phyloP scores from a whole-genome alignment of 1,140 invertebrate species.

The Hirudo medicinalis region DNA sequence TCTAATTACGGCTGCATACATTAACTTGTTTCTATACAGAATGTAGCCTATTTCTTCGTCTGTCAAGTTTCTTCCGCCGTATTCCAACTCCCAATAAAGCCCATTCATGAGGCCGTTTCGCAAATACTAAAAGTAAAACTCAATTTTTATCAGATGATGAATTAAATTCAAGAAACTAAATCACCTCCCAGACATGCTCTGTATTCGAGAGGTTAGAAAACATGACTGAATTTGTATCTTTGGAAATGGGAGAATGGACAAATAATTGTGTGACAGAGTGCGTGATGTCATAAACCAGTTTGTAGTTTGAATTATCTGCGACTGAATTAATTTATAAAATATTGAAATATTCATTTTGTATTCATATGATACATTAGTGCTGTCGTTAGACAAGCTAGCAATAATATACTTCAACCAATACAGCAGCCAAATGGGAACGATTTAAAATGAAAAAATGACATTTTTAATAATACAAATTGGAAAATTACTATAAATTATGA shows the following conservation, averaged over 20 bases:
- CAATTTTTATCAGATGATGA: neutral
- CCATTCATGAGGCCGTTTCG: slow-evolving; percentile 2
- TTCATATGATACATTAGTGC: neutral
- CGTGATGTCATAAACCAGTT: slow-evolving; percentile 7
- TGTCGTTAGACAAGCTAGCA: neutral
- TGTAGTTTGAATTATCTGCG: neutral
- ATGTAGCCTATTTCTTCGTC: slow-evolving; percentile 7
- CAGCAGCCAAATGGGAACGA: neutral
- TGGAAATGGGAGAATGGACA: neutral
- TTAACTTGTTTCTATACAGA: neutral
- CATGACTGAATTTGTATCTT: neutral
- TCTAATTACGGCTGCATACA: neutral
- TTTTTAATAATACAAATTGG: neutral
- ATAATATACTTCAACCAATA: neutral
- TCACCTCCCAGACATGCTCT: neutral
- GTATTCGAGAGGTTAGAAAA: neutral
- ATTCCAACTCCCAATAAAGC: slow-evolving; percentile 1
- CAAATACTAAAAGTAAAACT: neutral
- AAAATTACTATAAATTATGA: neutral
- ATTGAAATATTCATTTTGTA: neutral
- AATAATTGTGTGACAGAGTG: neutral
- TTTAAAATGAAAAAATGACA: neutral
- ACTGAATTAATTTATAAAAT: neutral
- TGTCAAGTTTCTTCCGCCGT: neutral
- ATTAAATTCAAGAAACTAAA: neutral